Evolutionary conservation across 2,888 invertebrate genomes (phyloP).

Genomic region (Chrysina gloriosa): DNA sequence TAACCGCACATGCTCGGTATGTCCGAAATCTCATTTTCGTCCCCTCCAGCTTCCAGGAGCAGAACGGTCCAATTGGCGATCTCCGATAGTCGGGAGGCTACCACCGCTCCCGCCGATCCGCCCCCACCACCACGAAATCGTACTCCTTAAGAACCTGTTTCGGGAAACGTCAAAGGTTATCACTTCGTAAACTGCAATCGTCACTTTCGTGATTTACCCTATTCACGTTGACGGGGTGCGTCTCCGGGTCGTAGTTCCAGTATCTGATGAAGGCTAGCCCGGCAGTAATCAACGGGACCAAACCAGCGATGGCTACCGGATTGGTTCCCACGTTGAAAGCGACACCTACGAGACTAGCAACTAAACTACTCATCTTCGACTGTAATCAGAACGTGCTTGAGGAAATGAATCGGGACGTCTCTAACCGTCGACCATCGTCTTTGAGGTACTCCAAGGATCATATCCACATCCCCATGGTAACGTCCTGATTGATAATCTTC

Average conservation of each 20-base stretch:
- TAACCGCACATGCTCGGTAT: slow-evolving; percentile 88
- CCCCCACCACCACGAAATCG: slow-evolving; percentile 89
- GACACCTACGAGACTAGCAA: slow-evolving; percentile 65
- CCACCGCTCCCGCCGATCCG: slow-evolving; percentile 91
- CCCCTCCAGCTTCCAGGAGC: slow-evolving; percentile 86
- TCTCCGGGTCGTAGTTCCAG: slow-evolving; percentile 85
- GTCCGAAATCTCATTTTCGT: slow-evolving; percentile 90
- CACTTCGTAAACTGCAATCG: too few species aligned
- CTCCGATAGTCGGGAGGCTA: slow-evolving; percentile 86
- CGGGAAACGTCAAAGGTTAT: background rate
- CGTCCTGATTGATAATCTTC: slow-evolving; percentile 73
- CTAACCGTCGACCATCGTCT: slow-evolving; percentile 1
- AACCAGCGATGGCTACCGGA: slow-evolving; percentile 74
- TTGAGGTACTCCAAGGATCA: slow-evolving; percentile 59
- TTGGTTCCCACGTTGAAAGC: slow-evolving; percentile 48
- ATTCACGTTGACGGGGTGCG: slow-evolving; percentile 77
- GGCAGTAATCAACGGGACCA: slow-evolving; percentile 84
- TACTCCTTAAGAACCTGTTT: slow-evolving; percentile 79
- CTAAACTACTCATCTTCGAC: slow-evolving; percentile 66
- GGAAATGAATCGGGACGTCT: background rate
- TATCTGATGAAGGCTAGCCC: slow-evolving; percentile 85
- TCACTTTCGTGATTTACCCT: too few species aligned
- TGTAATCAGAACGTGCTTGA: background rate
- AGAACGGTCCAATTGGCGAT: slow-evolving; percentile 85
- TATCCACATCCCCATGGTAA: slow-evolving; percentile 75